Evolutionary conservation across 2,888 invertebrate genomes (phyloP), one percentile per base, ranked within the genome.

Genomic region (Balanococcus diminutus): DNA sequence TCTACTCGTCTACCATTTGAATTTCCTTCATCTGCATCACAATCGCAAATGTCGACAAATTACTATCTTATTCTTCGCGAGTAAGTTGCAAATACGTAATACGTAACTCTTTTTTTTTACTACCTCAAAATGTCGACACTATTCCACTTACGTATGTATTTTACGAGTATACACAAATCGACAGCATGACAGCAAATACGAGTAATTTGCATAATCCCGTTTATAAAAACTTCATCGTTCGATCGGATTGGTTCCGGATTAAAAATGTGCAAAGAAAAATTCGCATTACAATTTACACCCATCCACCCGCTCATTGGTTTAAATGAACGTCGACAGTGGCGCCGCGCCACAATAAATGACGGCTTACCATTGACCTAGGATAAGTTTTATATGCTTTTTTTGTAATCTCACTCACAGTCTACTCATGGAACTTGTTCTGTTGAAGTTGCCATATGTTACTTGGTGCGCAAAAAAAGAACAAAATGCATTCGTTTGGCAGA

Each of bases 321-420:
- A 67, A 28, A 67, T 56, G 6, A 11, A 11, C 56, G 56, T 56
- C 67, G 16, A 28, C 28, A 67, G 28, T 67, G 67, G 67, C 67
- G 67, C 67, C 67, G 67, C 67, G 67, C 67, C 67, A 67, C 28
- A 22, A 56, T 56, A 56, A 56, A 56, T 67, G 67, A 67, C 25
- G 11, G 28, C 28, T 67, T 79, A 79, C 36, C 75, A 79, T 36
- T 79, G 75, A 79, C 75, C 75, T 79, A 79, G 75, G 75, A 79
- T 79, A 79, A 79, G 75, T 79, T 79, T 79, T 36, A 79, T 36
- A 79, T 79, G 36, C 75, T 79, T 79, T 79, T 79, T 79, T 79
- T 36, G 31, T 72, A 72, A 72, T 72, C 31, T 72, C 31, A 22
- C 22, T n/a, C 51, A 4, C n/a, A 72, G 31, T 72, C 72, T 72